Conservation (phyloP, 2,113 vertebrate genomes). For the Xiphophorus maculatus region DNA sequence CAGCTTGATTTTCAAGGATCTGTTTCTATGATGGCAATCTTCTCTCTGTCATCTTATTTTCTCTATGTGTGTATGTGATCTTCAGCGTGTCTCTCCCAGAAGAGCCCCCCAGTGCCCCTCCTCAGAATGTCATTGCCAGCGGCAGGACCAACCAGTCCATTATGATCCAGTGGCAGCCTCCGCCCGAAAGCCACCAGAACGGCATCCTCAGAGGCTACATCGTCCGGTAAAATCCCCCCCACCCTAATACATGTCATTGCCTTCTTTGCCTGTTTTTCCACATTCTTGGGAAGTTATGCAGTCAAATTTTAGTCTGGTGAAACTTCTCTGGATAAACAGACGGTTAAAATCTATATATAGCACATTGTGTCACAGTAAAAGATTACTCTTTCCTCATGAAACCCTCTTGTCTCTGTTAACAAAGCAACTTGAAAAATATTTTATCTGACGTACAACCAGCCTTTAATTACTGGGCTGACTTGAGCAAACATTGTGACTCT, state of each 20-base stretch:
- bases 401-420: background rate
- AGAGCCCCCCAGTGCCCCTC: constrained; percentile 91
- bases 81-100: constrained; percentile 91
- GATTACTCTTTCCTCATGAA: background rate
- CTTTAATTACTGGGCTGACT: constrained; percentile 32
- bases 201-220: constrained; percentile 92
- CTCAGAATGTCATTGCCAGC: constrained; percentile 95
- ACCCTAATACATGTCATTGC: fast-evolving
- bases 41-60: background rate
- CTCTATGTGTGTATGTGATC: background rate
- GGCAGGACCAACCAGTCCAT: constrained; percentile 98
- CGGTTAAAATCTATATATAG: background rate
- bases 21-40: background rate
- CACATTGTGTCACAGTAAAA: background rate
- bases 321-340: background rate
- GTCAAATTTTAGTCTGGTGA: background rate
- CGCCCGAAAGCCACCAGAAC: constrained; percentile 95
- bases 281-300: fast-evolving
- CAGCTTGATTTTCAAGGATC: background rate
- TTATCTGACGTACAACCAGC: constrained; percentile 6
- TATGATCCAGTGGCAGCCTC: constrained; percentile 98
- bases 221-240: constrained; percentile 81
- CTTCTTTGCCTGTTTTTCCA: background rate
- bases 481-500: constrained; percentile 11
- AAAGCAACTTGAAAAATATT: background rate